These are phyloP conservation scores for Pseudachorutes palmiensis DNA, from an alignment of 1,140 invertebrate species.

Conservation along the genomic window DNA sequence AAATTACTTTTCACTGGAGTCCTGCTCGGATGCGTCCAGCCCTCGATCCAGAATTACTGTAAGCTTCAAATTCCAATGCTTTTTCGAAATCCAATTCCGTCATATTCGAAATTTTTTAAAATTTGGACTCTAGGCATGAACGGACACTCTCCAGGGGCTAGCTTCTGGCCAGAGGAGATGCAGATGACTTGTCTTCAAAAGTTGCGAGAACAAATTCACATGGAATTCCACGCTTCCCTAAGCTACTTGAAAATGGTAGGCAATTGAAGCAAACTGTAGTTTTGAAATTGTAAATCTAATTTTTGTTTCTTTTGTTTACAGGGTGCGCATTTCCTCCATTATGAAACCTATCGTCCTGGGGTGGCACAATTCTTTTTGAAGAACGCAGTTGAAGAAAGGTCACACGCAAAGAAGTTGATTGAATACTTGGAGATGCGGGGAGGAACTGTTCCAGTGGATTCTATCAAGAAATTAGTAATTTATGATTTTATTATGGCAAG, in stretches of 20 bases:
- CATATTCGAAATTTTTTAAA: background rate
- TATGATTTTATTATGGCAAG: background rate
- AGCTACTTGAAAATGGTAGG: constrained; percentile 72
- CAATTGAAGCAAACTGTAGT: constrained; percentile 2
- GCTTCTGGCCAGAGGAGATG: constrained; percentile 44
- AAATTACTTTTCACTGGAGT: background rate
- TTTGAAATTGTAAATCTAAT: constrained; percentile 14
- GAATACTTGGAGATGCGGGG: constrained; percentile 84
- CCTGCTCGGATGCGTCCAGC: background rate
- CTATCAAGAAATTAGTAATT: constrained; percentile 56
- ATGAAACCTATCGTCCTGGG: constrained; percentile 70
- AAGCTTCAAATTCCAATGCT: background rate
- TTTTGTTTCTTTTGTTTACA: constrained; percentile 44
- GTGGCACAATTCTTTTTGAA: constrained; percentile 83
- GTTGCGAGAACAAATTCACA: constrained; percentile 62
- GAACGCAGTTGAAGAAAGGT: constrained; percentile 73
- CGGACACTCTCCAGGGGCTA: background rate
- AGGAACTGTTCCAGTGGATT: constrained; percentile 56
- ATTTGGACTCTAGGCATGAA: background rate
- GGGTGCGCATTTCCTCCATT: constrained; percentile 71
- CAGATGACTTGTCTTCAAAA: constrained; percentile 51
- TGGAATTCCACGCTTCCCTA: constrained; percentile 66
- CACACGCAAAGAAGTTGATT: constrained; percentile 82
- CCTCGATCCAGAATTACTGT: background rate
- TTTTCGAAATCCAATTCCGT: background rate